Evolutionary conservation across 2,797 vertebrate genomes (phyloP).

Genomic region (Pempheris klunzingeri): DNA sequence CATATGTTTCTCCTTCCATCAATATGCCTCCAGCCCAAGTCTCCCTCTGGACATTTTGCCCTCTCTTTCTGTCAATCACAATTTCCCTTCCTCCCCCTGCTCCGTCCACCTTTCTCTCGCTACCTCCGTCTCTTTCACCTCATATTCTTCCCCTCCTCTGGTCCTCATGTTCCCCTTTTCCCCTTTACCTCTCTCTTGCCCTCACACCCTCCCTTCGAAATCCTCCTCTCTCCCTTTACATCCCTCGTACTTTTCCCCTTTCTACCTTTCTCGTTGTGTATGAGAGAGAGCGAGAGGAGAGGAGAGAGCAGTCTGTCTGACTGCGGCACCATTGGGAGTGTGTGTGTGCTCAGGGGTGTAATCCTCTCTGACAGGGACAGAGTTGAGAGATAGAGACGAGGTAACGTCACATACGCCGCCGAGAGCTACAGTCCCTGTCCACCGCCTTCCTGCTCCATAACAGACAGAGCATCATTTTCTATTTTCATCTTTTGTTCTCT

Average conservation of each 20-base stretch:
- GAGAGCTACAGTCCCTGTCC: slow-evolving; percentile 60
- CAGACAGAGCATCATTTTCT: slow-evolving; percentile 15
- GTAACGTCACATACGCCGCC: slow-evolving; percentile 61
- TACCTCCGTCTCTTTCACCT: slow-evolving; percentile 44
- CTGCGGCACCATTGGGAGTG: slow-evolving; percentile 67
- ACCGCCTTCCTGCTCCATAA: slow-evolving; percentile 17
- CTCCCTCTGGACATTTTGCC: slow-evolving; percentile 62
- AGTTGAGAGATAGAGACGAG: slow-evolving; percentile 66
- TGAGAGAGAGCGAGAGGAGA: slow-evolving; percentile 36
- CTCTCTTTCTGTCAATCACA: slow-evolving; percentile 71
- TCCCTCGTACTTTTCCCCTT: slow-evolving; percentile 25
- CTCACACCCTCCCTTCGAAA: slow-evolving; percentile 42
- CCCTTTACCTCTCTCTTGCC: slow-evolving; percentile 14
- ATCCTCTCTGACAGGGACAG: slow-evolving; percentile 85
- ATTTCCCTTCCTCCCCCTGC: slow-evolving; percentile 38
- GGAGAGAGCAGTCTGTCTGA: slow-evolving; percentile 50
- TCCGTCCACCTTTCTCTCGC: slow-evolving; percentile 50
- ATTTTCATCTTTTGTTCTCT: slow-evolving; percentile 17
- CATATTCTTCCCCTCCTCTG: slow-evolving; percentile 34
- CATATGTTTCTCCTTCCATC: slow-evolving; percentile 52
- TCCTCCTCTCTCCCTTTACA: slow-evolving; percentile 27
- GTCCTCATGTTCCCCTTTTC: slow-evolving; percentile 37
- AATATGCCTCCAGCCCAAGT: slow-evolving; percentile 52
- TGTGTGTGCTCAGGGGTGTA: slow-evolving; percentile 84
- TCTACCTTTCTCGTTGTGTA: slow-evolving; percentile 39